Percentiles rank a stretch among this genome's conserved stretches.
These are phyloP conservation scores for Coecobrya sp. DNA, from an alignment of 2,888 invertebrate genomes.

Conservation along the genomic window DNA sequence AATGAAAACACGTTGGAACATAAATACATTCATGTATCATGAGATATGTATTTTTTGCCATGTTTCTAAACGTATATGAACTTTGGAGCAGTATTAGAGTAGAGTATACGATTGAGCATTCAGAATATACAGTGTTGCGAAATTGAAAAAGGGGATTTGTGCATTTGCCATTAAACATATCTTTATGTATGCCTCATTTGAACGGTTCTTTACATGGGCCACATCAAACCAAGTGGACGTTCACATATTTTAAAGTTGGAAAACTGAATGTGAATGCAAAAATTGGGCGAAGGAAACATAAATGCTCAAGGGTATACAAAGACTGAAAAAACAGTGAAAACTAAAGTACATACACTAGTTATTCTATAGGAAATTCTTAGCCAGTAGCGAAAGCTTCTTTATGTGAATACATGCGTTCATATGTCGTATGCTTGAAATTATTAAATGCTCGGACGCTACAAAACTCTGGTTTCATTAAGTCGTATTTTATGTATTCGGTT, in stretches of 20 bases:
- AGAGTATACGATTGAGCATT: neutral
- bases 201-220: neutral
- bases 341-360: too few relatives aligned
- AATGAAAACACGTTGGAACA: conserved; percentile 30
- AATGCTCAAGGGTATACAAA: neutral
- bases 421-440: too few relatives aligned
- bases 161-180: conserved; percentile 8
- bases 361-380: too few relatives aligned
- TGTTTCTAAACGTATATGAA: neutral
- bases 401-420: too few relatives aligned
- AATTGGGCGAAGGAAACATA: neutral
- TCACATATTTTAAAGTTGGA: conserved; percentile 15
- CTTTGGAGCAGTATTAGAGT: neutral
- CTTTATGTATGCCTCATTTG: conserved; percentile 15
- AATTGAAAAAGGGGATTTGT: conserved; percentile 43
- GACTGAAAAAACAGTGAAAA: too few relatives aligned
- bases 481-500: too few relatives aligned
- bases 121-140: neutral
- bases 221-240: conserved; percentile 29
- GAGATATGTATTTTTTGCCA: neutral
- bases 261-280: conserved; percentile 47
- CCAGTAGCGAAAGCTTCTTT: too few relatives aligned
- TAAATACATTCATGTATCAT: neutral
- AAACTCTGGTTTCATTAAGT: too few relatives aligned
- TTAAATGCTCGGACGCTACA: too few relatives aligned